Conservation (phyloP, 2,797 vertebrate genomes). For the Gambelia wislizenii region DNA sequence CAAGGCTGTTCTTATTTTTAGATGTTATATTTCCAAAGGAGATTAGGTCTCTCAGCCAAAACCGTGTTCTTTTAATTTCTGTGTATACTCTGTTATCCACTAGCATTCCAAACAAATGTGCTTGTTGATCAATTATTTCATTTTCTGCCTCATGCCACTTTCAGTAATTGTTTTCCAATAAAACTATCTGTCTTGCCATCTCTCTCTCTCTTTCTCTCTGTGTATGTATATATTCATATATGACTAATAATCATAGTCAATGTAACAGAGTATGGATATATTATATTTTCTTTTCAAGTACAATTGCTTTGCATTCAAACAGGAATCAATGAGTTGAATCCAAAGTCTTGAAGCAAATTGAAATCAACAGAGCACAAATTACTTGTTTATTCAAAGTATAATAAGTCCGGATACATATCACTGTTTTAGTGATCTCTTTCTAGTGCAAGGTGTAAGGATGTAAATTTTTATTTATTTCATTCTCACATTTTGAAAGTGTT, state of each 20-base stretch:
- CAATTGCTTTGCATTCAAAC: neutral
- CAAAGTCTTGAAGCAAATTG: neutral
- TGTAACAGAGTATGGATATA: neutral
- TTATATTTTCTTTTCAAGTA: neutral
- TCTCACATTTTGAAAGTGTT: too few species aligned
- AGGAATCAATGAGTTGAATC: neutral
- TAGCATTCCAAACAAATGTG: neutral
- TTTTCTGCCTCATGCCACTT: neutral
- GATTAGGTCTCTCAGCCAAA: neutral
- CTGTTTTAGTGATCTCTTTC: neutral
- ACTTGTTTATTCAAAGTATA: neutral
- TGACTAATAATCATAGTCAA: neutral
- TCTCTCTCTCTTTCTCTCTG: neutral
- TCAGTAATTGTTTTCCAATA: neutral
- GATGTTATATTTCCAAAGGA: neutral
- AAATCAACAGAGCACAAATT: neutral
- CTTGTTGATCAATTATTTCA: neutral
- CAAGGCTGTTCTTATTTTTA: neutral
- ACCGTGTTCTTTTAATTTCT: neutral
- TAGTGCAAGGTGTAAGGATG: neutral
- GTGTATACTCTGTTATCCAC: too few species aligned
- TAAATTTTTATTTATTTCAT: neutral
- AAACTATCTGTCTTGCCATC: neutral
- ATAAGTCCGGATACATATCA: neutral
- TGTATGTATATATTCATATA: neutral